Conservation (phyloP, 37 sponge, comb jelly and placozoan species). For the Chondrosia reniformis region DNA sequence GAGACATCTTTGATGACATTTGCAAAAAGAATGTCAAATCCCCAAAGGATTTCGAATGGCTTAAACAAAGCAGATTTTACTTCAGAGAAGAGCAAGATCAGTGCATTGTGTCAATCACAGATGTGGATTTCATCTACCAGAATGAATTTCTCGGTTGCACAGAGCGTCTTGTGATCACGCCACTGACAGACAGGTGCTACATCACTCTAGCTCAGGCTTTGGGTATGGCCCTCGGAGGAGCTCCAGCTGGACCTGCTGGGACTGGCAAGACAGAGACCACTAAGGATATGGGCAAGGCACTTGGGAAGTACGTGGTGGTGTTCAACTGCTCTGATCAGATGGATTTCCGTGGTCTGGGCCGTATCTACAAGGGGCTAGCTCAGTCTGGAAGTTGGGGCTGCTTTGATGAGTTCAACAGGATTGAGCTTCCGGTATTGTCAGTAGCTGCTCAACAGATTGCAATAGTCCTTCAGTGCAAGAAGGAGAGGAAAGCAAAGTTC, state of each 20-base stretch:
- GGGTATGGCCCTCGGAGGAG: constrained; percentile 94
- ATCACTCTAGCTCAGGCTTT: constrained; percentile 98
- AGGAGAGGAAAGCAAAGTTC: constrained; percentile 95
- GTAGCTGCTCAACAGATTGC: constrained; percentile 99
- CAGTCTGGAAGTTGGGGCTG: constrained; percentile 99
- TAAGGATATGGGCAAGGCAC: constrained; percentile 97
- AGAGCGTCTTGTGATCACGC: constrained; percentile 97
- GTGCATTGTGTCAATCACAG: constrained; percentile 88
- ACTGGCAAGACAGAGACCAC: constrained; percentile 89
- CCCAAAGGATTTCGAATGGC: constrained; percentile 95
- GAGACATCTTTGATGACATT: constrained; percentile 94
- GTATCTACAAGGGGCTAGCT: constrained; percentile 98
- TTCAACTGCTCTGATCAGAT: constrained; percentile 99
- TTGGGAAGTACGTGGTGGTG: constrained; percentile 99
- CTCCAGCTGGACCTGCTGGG: constrained; percentile 99
- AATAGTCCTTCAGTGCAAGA: constrained; percentile 90
- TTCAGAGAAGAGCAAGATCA: constrained; percentile 87
- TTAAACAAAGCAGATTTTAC: constrained; percentile 98
- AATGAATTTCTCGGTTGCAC: constrained; percentile 99
- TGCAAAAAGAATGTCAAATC: constrained; percentile 70
- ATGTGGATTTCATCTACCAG: constrained; percentile 96
- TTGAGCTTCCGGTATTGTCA: constrained; percentile 97
- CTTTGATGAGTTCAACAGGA: constrained; percentile 99
- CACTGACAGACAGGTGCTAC: constrained; percentile 99
- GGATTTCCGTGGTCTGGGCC: constrained; percentile 98